Evolutionary conservation across 2,113 vertebrate species (phyloP), one percentile per base, ranked within the genome.

Genomic region (Tringa solitaria): DNA sequence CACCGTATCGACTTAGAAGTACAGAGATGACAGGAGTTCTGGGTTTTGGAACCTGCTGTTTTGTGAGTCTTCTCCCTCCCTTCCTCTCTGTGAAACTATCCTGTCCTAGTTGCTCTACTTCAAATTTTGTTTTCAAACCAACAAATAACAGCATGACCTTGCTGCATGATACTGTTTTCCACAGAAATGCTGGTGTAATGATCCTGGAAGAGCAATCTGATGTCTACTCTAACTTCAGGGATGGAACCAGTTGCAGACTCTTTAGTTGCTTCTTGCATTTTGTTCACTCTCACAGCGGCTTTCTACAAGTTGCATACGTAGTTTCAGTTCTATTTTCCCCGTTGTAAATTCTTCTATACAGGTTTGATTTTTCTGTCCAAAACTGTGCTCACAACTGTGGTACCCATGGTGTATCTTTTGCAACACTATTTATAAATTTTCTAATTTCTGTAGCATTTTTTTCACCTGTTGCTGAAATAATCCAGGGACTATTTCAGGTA

Each of bases 1-100:
- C 33, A 33, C 3, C 0, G 0, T 54, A 64, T 13, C 26, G 21
- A 37, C 7, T 12, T 75, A 14, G 2, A 72, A 54, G 12, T 28
- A 82, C 12, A 35, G n/a, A 56, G 14, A 33, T 51, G 15, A 70
- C 14, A 14, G 6, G 60, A 39, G 13, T 64, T 68, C 24, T 43
- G 20, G 5, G 7, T 35, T 79, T 79, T 69, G 24, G 22, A 17
- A 46, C 21, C 14, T 72, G 17, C 56, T 59, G 6, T 43, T 84
- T 33, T 59, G 22, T 37, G 24, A 51, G 17, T 64, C 12, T 81
- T 10, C 18, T 92, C 18, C 32, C 18, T 41, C 27, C 9, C 30
- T 87, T 78, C 28, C 30, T 84, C 37, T 79, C 24, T 21, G 30
- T 77, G 64, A 81, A 61, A 46, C 4, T 68, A 3, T 22, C 8